These are phyloP conservation scores for Rynchops niger DNA, from an alignment of 2,113 vertebrate species.

Conservation along the genomic window DNA sequence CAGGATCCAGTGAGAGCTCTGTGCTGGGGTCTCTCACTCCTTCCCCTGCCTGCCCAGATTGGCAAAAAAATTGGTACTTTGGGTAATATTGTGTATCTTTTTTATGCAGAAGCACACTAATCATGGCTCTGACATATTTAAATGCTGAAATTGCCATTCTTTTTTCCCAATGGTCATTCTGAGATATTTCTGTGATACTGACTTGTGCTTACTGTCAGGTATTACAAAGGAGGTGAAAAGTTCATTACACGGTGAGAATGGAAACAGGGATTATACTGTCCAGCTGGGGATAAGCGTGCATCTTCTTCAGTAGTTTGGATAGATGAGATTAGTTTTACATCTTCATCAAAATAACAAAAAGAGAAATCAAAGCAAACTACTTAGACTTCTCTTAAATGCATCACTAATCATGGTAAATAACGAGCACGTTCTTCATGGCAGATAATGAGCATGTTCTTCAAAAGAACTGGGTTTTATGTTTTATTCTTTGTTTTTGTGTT, in stretches of 20 bases:
- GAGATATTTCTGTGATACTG: neutral
- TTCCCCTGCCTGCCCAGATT: neutral
- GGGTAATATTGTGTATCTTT: rapidly evolving
- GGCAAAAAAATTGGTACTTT: neutral
- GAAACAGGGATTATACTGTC: neutral
- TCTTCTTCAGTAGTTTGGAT: neutral
- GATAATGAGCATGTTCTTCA: neutral
- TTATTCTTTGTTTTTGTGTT: neutral
- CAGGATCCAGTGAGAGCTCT: neutral
- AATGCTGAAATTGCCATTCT: neutral
- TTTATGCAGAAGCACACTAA: neutral
- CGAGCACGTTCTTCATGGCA: neutral
- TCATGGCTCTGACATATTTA: neutral
- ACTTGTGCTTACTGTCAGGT: neutral
- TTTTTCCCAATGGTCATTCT: neutral
- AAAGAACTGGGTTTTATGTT: neutral
- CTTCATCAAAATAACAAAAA: neutral
- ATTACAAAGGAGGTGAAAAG: neutral
- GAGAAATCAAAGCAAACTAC: neutral
- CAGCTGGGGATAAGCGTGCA: neutral
- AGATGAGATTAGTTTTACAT: neutral
- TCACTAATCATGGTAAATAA: neutral
- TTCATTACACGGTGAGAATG: neutral
- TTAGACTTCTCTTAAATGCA: neutral
- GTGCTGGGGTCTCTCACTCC: neutral